phyloP scores from a whole-genome alignment of 2,113 vertebrate genomes.

The Corythaixoides concolor region DNA sequence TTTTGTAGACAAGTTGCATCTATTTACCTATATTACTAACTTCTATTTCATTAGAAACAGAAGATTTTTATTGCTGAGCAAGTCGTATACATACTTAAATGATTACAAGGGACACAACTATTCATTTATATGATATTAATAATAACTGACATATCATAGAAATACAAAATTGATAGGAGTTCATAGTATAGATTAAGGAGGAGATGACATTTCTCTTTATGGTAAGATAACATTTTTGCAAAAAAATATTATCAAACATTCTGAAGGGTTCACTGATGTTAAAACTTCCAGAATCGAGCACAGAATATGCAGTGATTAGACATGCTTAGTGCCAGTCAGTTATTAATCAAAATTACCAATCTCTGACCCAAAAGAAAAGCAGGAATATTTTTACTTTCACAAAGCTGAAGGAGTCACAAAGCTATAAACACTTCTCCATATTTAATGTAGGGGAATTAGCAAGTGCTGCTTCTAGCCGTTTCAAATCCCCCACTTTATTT shows the following conservation, averaged over 20 bases:
- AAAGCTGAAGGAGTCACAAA: not conserved
- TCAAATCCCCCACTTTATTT: not conserved
- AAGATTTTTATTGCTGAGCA: not conserved
- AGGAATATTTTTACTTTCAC: not conserved
- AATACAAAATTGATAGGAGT: not conserved
- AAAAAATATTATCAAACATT: not conserved
- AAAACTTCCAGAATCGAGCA: not conserved
- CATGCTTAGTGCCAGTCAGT: not conserved
- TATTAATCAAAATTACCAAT: slow-evolving; percentile 14
- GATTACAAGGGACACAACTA: not conserved
- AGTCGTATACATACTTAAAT: not conserved
- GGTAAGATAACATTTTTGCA: not conserved
- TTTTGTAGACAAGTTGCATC: not conserved
- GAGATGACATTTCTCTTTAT: not conserved
- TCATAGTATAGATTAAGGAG: not conserved
- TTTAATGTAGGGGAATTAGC: not conserved
- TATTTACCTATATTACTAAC: not conserved
- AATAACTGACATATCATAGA: not conserved
- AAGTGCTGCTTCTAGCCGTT: not conserved
- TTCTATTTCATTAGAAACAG: not conserved
- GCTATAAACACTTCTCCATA: not conserved
- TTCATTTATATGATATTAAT: not conserved
- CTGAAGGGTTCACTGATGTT: not conserved
- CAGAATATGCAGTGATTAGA: not conserved
- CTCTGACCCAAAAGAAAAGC: not conserved